Conservation (phyloP, 2,113 vertebrate genomes). For the Antechinus flavipes region DNA sequence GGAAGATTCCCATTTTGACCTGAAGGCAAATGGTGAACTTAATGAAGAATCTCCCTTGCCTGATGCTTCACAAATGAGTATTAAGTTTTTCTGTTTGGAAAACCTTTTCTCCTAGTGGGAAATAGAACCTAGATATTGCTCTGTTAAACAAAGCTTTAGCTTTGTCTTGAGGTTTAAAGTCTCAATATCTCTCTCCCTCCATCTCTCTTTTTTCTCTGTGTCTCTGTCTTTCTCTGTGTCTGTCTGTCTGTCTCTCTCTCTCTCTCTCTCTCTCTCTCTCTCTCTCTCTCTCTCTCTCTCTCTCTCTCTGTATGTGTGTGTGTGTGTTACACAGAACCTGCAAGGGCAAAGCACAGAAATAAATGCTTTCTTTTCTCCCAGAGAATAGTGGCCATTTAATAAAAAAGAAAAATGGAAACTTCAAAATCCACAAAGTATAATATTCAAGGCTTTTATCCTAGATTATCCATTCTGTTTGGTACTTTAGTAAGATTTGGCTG, state of each 20-base stretch:
- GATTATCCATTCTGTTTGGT: not conserved
- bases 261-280: too few species aligned
- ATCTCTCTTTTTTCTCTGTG: too few species aligned
- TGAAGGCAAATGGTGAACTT: not conserved
- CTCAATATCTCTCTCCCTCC: too few species aligned
- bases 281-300: too few species aligned
- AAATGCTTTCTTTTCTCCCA: not conserved
- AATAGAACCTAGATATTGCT: not conserved
- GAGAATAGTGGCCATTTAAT: slow-evolving; percentile 20
- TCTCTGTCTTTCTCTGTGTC: too few species aligned
- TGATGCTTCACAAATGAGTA: not conserved
- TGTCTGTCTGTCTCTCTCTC: too few species aligned
- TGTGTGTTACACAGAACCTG: not conserved
- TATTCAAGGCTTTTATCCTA: slow-evolving; percentile 49
- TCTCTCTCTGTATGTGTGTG: not conserved
- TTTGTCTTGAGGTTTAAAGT: not conserved
- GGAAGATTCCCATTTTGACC: not conserved
- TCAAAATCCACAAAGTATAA: slow-evolving; percentile 29
- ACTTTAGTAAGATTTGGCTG: slow-evolving; percentile 24
- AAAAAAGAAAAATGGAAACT: not conserved
- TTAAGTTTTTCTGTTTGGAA: not conserved
- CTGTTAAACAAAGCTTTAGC: not conserved
- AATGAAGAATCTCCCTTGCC: not conserved
- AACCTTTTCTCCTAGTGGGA: not conserved
- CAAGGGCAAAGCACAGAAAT: not conserved